Conservation (phyloP, 2,888 invertebrate genomes). For the Bembecia ichneumoniformis region DNA sequence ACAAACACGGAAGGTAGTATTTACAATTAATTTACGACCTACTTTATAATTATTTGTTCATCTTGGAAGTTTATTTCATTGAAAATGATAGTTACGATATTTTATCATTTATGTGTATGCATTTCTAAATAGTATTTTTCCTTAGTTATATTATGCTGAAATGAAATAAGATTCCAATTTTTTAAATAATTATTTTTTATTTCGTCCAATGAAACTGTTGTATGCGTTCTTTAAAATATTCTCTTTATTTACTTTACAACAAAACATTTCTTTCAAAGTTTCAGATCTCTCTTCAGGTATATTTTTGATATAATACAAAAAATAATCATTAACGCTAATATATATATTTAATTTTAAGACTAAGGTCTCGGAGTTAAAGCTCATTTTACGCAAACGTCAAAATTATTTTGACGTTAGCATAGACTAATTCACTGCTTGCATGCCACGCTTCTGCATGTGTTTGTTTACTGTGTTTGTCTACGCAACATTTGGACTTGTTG, state of each 20-base stretch:
- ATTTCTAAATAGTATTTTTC: conserved; percentile 13
- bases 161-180: conserved; percentile 15
- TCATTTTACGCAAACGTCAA: conserved; percentile 33
- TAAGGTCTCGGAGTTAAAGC: conserved; percentile 39
- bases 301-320: conserved; percentile 42
- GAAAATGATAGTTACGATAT: background rate
- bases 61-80: conserved; percentile 32
- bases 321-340: conserved; percentile 46
- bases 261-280: conserved; percentile 49
- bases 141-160: conserved; percentile 4
- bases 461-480: conserved; percentile 16
- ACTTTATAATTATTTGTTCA: conserved; percentile 29
- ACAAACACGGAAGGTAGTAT: conserved; percentile 65
- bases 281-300: conserved; percentile 58
- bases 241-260: conserved; percentile 39
- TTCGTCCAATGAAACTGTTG: conserved; percentile 18
- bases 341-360: conserved; percentile 37
- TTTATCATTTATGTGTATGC: conserved; percentile 13
- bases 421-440: conserved; percentile 39
- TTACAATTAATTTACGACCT: conserved; percentile 53
- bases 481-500: conserved; percentile 57
- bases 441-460: conserved; percentile 51
- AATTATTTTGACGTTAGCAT: conserved; percentile 23
- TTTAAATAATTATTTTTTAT: conserved; percentile 7
- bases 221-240: conserved; percentile 32